Evolutionary conservation across 2,888 invertebrate genomes (phyloP).

Genomic region (Gymnosoma rotundatum): DNA sequence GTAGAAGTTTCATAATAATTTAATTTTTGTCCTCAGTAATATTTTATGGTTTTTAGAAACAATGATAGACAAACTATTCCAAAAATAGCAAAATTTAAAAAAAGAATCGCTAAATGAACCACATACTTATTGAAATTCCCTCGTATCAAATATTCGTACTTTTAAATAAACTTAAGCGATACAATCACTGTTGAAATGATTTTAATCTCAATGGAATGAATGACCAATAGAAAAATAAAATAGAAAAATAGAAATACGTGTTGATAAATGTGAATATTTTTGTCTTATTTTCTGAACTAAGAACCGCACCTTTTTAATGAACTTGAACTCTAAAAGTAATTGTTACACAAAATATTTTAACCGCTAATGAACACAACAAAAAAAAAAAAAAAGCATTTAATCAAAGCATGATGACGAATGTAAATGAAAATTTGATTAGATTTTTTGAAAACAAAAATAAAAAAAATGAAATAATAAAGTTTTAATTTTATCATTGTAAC

Average conservation of each 20-base stretch:
- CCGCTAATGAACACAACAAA: conserved; percentile 3
- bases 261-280: conserved; percentile 24
- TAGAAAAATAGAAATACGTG: conserved; percentile 18
- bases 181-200: conserved; percentile 59
- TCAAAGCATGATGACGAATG: conserved; percentile 14
- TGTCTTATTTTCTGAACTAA: conserved; percentile 14
- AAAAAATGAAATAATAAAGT: too few relatives aligned
- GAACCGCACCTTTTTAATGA: conserved; percentile 64
- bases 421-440: not conserved
- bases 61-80: too few relatives aligned
- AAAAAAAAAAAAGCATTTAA: not conserved
- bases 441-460: too few relatives aligned
- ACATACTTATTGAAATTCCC: too few relatives aligned
- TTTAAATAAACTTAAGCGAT: conserved; percentile 5
- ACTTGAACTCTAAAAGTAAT: conserved; percentile 67
- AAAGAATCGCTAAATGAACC: too few relatives aligned
- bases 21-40: too few relatives aligned
- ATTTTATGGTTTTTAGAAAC: too few relatives aligned
- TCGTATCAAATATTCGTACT: not conserved
- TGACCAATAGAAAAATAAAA: conserved; percentile 39
- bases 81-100: too few relatives aligned
- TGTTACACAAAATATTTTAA: conserved; percentile 38
- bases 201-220: conserved; percentile 40
- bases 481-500: too few relatives aligned
- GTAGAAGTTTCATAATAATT: too few relatives aligned